phyloP scores from a whole-genome alignment of 2,113 vertebrate species.

The Furnarius figulus region DNA sequence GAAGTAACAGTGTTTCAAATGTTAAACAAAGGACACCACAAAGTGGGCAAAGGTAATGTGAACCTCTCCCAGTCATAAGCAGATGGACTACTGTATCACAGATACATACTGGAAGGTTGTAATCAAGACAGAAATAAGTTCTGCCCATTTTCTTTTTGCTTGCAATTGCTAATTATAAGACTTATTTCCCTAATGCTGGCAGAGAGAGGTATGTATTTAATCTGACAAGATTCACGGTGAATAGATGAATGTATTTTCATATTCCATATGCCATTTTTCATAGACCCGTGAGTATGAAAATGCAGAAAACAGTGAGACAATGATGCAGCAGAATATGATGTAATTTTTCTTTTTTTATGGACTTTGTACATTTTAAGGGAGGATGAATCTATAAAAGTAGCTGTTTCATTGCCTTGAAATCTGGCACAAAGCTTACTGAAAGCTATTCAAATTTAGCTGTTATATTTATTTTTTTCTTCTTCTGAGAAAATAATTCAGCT shows the following conservation, averaged over 20 bases:
- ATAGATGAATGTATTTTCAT: not conserved
- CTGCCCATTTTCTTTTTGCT: not conserved
- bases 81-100: not conserved
- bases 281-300: not conserved
- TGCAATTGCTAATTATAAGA: not conserved
- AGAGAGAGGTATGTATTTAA: not conserved
- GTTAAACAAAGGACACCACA: not conserved
- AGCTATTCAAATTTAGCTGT: not conserved
- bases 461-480: not conserved
- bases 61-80: not conserved
- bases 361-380: constrained; percentile 3
- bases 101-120: not conserved
- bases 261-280: constrained; percentile 14
- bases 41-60: not conserved
- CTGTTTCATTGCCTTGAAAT: constrained; percentile 26
- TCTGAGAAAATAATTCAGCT: not conserved
- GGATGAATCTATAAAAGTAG: constrained; percentile 2
- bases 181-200: not conserved
- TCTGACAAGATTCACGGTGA: not conserved
- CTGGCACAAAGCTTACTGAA: not conserved
- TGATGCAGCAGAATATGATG: constrained; percentile 49
- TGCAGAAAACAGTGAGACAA: not conserved
- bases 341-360: constrained; percentile 49
- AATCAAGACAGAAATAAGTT: not conserved
- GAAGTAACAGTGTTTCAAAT: not conserved